Base-by-base conservation (phyloP, 2,113 vertebrate genomes). In the Nannospalax galili region DNA sequence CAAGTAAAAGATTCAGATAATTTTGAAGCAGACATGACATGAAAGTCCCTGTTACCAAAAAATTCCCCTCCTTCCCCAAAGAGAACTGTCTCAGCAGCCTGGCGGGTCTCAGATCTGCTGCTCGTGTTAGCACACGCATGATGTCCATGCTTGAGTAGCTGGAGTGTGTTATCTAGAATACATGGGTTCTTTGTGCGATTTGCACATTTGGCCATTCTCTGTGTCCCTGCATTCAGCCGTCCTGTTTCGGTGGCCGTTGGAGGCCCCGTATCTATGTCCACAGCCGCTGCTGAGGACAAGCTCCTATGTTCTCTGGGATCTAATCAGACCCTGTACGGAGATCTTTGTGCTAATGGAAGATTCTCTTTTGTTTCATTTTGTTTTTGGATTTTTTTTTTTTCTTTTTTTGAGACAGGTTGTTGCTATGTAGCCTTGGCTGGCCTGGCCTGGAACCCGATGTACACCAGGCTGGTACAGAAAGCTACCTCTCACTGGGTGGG, bases 1-100 rank as follows among this genome's bases (percentile, higher is more conserved):
- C 91, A 92, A 88, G 95, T 93, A 91, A 96, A 96, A 95, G 26
- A 93, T 81, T 95, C 87, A 87, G 90, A 81, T 95, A 89, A 84
- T 80, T 90, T 58, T 82, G 72, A 94, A 93, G 45, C 86, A 73
- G 84, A 81, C 69, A 93, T 70, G 60, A 52, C 74, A 64, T 90
- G 91, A 90, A 96, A 75, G 75, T 86, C 58, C 84, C 70, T 81
- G 86, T 93, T 89, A 73, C n/a, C 72, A 60, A 56, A 67, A 92
- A 86, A 69, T 35, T 90, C 40, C 74, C 85, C 42, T 58, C 17
- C 32, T 7, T 86, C 52, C 8, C 35, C n/a, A 52, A 52, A 58
- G 52, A 75, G 52, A 64, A 35, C 40, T 40, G 4, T 20, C 37
- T 85, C 32, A 86, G 67, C 40, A 19, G 10, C 32, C 35, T 28